Evolutionary conservation across 2,113 vertebrate genomes (phyloP).

Genomic region (Syngnathus typhle): DNA sequence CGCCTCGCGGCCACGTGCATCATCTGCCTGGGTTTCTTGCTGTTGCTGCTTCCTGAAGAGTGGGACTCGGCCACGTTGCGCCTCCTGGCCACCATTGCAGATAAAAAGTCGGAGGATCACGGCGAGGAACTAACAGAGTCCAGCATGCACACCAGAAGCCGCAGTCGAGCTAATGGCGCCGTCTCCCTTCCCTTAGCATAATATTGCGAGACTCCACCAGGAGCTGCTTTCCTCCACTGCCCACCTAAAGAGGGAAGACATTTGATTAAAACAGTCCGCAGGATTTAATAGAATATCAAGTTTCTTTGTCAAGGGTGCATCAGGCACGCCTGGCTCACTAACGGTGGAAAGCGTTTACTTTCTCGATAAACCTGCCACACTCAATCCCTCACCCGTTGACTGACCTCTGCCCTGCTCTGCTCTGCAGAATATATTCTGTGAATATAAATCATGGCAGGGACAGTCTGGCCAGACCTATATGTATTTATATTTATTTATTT

Average conservation of each 20-base stretch:
- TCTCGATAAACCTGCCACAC: constrained; percentile 39
- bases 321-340: constrained; percentile 19
- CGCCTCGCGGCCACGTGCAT: constrained; percentile 90
- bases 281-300: constrained; percentile 18
- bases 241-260: constrained; percentile 13
- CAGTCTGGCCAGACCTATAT: constrained; percentile 62
- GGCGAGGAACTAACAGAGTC: constrained; percentile 84
- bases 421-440: constrained; percentile 76
- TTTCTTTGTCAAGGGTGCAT: constrained; percentile 21
- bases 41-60: constrained; percentile 92
- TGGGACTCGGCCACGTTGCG: constrained; percentile 94
- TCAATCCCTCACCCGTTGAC: constrained; percentile 51
- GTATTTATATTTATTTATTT: constrained; percentile 66
- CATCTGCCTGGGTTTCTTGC: constrained; percentile 92
- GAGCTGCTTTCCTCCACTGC: constrained; percentile 11
- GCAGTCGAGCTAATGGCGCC: constrained; percentile 86
- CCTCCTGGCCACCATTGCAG: constrained; percentile 87
- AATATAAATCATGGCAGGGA: constrained; percentile 71
- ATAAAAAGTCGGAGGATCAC: constrained; percentile 90
- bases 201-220: constrained; percentile 24
- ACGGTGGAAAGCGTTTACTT: constrained; percentile 50
- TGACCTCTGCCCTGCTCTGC: constrained; percentile 43
- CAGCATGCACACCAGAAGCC: constrained; percentile 79
- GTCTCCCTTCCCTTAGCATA: constrained; percentile 91
- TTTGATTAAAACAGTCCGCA: constrained; percentile 16